A percentile compares a stretch with the other conserved stretches of the same genome.
phyloP scores from a whole-genome alignment of 2,113 vertebrate species.

The Heptranchias perlo region DNA sequence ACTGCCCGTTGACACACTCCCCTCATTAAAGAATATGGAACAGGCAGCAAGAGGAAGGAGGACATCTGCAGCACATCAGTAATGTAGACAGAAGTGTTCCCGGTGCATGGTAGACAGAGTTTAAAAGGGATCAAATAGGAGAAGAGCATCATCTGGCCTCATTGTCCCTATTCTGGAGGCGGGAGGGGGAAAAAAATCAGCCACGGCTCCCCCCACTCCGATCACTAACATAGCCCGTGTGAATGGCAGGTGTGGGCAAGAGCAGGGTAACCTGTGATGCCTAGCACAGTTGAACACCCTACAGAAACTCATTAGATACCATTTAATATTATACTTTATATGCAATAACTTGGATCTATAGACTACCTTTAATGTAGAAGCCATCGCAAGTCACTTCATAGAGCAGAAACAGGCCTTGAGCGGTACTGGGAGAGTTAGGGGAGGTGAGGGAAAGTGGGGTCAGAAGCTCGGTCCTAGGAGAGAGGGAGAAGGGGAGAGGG shows the following conservation, averaged over 20 bases:
- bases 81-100: neutral
- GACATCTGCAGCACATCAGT: neutral
- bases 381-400: neutral
- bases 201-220: neutral
- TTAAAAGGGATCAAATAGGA: neutral
- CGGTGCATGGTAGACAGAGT: neutral
- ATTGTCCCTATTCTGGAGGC: neutral
- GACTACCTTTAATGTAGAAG: neutral
- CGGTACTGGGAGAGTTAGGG: neutral
- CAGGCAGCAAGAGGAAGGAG: neutral
- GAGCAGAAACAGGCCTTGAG: neutral
- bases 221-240: neutral
- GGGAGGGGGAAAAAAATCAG: neutral
- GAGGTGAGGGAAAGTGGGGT: no score
- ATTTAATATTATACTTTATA: no score
- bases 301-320: neutral
- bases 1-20: neutral
- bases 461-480: neutral
- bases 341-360: neutral
- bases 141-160: neutral
- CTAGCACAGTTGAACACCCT: neutral
- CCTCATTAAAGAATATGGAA: neutral
- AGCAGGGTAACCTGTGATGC: neutral
- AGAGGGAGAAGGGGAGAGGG: neutral
- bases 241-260: neutral